Conservation (phyloP, 2,113 vertebrate genomes). For the Vicugna pacos region DNA sequence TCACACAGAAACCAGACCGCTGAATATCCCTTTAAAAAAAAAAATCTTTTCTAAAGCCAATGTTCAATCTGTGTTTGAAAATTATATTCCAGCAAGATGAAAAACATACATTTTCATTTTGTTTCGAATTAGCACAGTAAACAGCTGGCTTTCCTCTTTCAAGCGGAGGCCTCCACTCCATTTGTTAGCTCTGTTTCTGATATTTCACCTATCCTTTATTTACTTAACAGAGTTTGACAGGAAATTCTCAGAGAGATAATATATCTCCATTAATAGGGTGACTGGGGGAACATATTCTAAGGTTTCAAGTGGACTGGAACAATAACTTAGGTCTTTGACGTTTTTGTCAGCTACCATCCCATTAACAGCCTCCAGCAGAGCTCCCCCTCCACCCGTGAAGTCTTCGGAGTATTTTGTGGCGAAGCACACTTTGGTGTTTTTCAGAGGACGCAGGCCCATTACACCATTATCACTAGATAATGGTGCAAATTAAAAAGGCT, state of each 20-base stretch:
- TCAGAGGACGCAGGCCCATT: neutral
- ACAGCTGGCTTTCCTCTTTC: slow-evolving; percentile 87
- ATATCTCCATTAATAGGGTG: slow-evolving; percentile 85
- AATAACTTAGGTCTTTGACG: slow-evolving; percentile 80
- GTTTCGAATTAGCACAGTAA: slow-evolving; percentile 86
- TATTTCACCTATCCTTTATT: slow-evolving; percentile 88
- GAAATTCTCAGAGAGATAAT: slow-evolving; percentile 88
- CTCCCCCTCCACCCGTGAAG: neutral
- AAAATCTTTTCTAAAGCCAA: slow-evolving; percentile 75
- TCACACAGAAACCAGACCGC: slow-evolving; percentile 61
- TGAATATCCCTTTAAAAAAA: slow-evolving; percentile 54
- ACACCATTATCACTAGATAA: neutral
- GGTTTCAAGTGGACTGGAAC: slow-evolving; percentile 83
- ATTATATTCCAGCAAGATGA: slow-evolving; percentile 85
- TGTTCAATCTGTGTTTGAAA: slow-evolving; percentile 86
- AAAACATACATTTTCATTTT: slow-evolving; percentile 89
- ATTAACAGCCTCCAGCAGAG: slow-evolving; percentile 53
- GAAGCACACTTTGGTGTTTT: neutral
- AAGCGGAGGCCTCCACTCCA: slow-evolving; percentile 82
- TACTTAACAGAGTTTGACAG: slow-evolving; percentile 89
- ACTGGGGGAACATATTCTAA: slow-evolving; percentile 82
- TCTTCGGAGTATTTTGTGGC: slow-evolving; percentile 59
- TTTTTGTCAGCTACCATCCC: slow-evolving; percentile 80
- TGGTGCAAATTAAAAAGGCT: slow-evolving; percentile 61
- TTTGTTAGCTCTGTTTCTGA: slow-evolving; percentile 88